Evolutionary conservation across 2,888 invertebrate genomes (phyloP).

Genomic region (Drosophila neotestacea): DNA sequence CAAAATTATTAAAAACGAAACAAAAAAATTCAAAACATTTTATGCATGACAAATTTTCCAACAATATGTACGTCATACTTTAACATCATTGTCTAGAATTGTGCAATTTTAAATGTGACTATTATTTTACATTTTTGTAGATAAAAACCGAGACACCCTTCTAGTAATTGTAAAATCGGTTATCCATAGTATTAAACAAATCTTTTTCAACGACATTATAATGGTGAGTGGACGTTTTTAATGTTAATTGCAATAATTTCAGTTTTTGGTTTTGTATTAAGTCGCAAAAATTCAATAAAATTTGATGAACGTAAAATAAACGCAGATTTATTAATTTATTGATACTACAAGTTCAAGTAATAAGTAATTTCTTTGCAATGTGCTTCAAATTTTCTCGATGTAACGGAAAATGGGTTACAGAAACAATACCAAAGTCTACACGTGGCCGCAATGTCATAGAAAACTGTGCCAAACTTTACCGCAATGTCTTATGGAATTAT

Average conservation of each 20-base stretch:
- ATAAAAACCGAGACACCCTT: constrained; percentile 66
- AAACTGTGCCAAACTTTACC: too few relatives aligned
- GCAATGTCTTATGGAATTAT: too few relatives aligned
- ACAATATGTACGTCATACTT: constrained; percentile 74
- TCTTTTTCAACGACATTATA: constrained; percentile 76
- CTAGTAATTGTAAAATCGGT: constrained; percentile 76
- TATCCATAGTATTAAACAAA: constrained; percentile 78
- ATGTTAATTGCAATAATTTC: constrained; percentile 76
- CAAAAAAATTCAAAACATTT: constrained; percentile 57
- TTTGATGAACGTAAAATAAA: constrained; percentile 73
- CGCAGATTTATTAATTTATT: constrained; percentile 7
- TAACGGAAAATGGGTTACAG: too few relatives aligned
- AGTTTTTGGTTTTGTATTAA: constrained; percentile 75
- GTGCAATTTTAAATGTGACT: constrained; percentile 78
- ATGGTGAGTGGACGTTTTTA: constrained; percentile 74
- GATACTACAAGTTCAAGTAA: not conserved
- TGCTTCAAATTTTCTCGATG: not conserved
- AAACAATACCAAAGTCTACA: too few relatives aligned
- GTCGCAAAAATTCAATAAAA: constrained; percentile 78
- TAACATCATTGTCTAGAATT: constrained; percentile 67
- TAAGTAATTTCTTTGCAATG: not conserved
- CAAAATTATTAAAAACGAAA: constrained; percentile 64
- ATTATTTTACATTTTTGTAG: constrained; percentile 78
- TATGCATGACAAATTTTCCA: constrained; percentile 73
- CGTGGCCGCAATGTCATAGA: too few relatives aligned